A percentile compares a stretch with the other conserved stretches of the same genome.
Evolutionary conservation across 1,140 invertebrate species (phyloP).

Genomic region (Heliconius hermathena): DNA sequence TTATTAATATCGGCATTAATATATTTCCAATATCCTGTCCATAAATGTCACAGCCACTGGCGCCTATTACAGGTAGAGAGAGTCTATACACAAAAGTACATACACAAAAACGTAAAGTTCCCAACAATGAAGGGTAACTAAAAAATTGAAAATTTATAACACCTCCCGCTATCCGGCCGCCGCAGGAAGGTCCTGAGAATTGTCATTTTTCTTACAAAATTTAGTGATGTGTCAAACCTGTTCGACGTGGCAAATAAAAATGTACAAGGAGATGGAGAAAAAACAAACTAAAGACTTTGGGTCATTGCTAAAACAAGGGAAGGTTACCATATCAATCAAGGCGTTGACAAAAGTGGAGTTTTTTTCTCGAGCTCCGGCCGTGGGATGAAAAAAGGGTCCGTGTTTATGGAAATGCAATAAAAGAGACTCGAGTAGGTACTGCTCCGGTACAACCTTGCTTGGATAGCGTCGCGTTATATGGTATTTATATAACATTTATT

Average conservation of each 20-base stretch:
- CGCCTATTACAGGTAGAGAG: conserved; percentile 76
- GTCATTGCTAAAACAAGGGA: conserved; percentile 81
- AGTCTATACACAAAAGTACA: conserved; percentile 61
- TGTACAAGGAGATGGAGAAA: conserved; percentile 66
- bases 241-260: conserved; percentile 79
- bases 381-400: conserved; percentile 76
- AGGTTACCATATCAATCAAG: conserved; percentile 81
- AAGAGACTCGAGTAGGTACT: conserved; percentile 52
- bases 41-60: conserved; percentile 78
- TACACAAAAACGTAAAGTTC: conserved; percentile 68
- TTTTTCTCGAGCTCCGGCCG: conserved; percentile 61
- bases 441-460: conserved; percentile 47
- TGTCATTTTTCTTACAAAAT: conserved; percentile 80
- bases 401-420: conserved; percentile 81
- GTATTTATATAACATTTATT: neutral
- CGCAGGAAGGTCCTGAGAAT: conserved; percentile 73
- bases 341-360: conserved; percentile 78
- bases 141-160: conserved; percentile 76
- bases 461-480: neutral
- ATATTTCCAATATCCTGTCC: conserved; percentile 75
- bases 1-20: conserved; percentile 80
- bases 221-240: conserved; percentile 81
- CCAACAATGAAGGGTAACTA: conserved; percentile 63
- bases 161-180: conserved; percentile 69
- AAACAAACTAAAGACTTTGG: conserved; percentile 67